Conservation (phyloP, 2,113 vertebrate genomes). For the Ailuropoda melanoleuca region DNA sequence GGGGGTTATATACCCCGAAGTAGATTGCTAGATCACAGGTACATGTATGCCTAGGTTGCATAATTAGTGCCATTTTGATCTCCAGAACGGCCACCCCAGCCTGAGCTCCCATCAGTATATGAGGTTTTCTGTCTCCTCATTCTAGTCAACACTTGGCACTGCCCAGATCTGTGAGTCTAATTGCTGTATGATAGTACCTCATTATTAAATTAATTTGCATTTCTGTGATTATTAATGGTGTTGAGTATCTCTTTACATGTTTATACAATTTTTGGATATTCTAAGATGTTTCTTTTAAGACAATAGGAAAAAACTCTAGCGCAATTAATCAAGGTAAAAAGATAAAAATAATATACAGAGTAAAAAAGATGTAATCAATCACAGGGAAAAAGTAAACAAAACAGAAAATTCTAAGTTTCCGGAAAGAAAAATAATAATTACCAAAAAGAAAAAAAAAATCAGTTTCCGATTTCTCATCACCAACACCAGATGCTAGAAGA, state of each 20-base stretch:
- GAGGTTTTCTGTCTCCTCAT: not conserved
- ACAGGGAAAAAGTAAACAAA: not conserved
- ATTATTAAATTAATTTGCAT: not conserved
- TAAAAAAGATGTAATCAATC: not conserved
- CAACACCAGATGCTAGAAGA: not conserved
- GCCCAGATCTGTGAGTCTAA: not conserved
- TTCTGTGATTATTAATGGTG: not conserved
- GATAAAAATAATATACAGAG: not conserved
- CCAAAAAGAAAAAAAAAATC: not conserved
- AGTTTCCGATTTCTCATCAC: not conserved
- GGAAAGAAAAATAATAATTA: not conserved
- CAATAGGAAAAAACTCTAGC: not conserved
- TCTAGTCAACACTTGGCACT: not conserved
- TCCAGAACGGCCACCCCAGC: not conserved
- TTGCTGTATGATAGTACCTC: not conserved
- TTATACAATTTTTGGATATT: not conserved
- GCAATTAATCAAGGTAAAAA: not conserved
- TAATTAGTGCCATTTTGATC: not conserved
- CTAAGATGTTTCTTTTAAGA: not conserved
- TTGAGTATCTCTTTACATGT: not conserved
- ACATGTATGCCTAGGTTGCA: fast-evolving
- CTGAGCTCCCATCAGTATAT: not conserved
- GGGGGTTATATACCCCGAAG: not conserved
- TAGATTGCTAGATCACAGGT: not conserved
- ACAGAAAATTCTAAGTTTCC: not conserved